These are phyloP conservation scores for Catamblyrhynchus diadema DNA, from an alignment of 2,797 vertebrate species.

Conservation along the genomic window DNA sequence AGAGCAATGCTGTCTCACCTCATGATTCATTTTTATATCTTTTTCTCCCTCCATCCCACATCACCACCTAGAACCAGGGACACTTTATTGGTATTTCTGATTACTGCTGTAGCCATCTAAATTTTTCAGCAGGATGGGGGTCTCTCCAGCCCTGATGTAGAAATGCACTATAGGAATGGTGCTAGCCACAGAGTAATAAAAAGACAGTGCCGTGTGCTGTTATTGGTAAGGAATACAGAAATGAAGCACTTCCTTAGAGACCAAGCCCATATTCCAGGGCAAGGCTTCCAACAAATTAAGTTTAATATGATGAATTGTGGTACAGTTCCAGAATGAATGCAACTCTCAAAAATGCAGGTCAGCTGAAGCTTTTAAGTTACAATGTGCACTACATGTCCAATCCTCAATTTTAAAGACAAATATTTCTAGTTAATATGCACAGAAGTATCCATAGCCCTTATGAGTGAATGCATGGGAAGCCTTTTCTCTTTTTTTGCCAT, in stretches of 20 bases:
- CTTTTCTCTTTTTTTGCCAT: not conserved
- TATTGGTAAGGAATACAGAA: slow-evolving; percentile 69
- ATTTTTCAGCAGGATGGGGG: slow-evolving; percentile 78
- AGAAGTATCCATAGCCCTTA: not conserved
- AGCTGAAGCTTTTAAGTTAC: slow-evolving; percentile 54
- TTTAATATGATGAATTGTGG: slow-evolving; percentile 76
- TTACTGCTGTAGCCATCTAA: slow-evolving; percentile 77
- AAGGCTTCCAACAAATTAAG: slow-evolving; percentile 75
- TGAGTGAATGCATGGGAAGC: not conserved
- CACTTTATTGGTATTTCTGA: slow-evolving; percentile 83
- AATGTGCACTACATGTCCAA: slow-evolving; percentile 18
- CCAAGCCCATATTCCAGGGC: slow-evolving; percentile 68
- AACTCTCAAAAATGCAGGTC: slow-evolving; percentile 62
- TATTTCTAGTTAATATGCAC: not conserved
- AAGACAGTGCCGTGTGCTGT: slow-evolving; percentile 49
- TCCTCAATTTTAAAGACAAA: not conserved
- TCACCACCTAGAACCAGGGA: slow-evolving; percentile 75
- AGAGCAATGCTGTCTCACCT: slow-evolving; percentile 73
- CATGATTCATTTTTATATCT: slow-evolving; percentile 85
- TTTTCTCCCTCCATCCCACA: slow-evolving; percentile 76
- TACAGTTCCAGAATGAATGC: slow-evolving; percentile 43
- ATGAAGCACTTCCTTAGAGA: slow-evolving; percentile 73
- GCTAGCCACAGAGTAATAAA: slow-evolving; percentile 72
- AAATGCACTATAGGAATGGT: slow-evolving; percentile 42
- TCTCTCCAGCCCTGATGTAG: slow-evolving; percentile 70